A percentile compares a stretch with the other conserved stretches of the same genome.
Conservation (phyloP, 2,888 invertebrate species). For the Ypsolopha scabrella region DNA sequence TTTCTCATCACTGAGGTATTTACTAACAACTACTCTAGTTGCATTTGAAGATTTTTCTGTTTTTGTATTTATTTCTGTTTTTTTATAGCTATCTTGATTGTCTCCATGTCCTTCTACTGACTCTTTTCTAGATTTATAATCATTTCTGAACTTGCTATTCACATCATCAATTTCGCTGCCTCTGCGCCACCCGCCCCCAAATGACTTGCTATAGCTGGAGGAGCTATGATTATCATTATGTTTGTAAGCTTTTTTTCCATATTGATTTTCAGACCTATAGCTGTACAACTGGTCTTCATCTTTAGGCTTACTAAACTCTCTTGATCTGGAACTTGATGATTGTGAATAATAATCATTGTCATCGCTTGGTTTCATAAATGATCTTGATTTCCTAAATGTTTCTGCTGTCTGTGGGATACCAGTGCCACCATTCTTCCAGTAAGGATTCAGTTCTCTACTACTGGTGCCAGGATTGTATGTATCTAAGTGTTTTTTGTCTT, state of each 20-base stretch:
- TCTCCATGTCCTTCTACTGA: neutral
- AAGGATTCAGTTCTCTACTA: slow-evolving; percentile 87
- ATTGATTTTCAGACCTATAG: neutral
- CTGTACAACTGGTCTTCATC: neutral
- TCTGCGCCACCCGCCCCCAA: slow-evolving; percentile 4
- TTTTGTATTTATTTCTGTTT: neutral
- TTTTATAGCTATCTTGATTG: slow-evolving; percentile 8
- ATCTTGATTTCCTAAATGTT: slow-evolving; percentile 38
- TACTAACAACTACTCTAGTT: slow-evolving; percentile 13
- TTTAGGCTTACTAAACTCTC: neutral
- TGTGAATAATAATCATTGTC: slow-evolving; percentile 26
- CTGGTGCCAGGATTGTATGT: slow-evolving; percentile 79
- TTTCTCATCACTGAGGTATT: slow-evolving; percentile 79
- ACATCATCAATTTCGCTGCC: slow-evolving; percentile 8
- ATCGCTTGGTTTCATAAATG: slow-evolving; percentile 48
- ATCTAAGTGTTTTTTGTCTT: slow-evolving; percentile 64
- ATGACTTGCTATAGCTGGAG: neutral
- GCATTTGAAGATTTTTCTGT: slow-evolving; percentile 7
- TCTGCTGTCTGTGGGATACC: slow-evolving; percentile 77
- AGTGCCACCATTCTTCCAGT: slow-evolving; percentile 91
- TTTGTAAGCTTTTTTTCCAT: neutral
- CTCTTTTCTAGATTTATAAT: neutral
- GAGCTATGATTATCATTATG: neutral
- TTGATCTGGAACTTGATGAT: slow-evolving; percentile 5
- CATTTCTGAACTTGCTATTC: slow-evolving; percentile 5